Evolutionary conservation across 2,888 invertebrate species (phyloP).

Genomic region (Tribolium freemani): DNA sequence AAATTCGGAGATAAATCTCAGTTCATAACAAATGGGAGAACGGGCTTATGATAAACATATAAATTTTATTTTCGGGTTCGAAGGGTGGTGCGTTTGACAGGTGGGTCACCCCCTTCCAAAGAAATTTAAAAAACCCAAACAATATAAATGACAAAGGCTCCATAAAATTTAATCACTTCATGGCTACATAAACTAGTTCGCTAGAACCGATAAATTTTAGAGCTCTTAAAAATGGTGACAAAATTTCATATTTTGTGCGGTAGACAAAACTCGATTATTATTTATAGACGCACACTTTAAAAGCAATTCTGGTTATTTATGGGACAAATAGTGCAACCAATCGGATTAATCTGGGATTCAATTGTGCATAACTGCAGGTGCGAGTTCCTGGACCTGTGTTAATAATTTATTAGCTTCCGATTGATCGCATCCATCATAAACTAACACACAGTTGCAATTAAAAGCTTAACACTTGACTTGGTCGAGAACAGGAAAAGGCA

Average conservation of each 20-base stretch:
- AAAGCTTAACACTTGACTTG: slow-evolving; percentile 23
- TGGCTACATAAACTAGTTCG: no score
- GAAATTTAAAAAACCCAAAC: not conserved
- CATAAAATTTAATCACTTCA: not conserved
- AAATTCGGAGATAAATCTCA: not conserved
- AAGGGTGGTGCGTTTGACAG: not conserved
- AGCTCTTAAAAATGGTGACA: no score
- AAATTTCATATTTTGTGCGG: no score
- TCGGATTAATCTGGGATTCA: slow-evolving; percentile 7
- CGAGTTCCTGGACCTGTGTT: not conserved
- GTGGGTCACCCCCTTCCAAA: not conserved
- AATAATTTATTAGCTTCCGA: slow-evolving; percentile 9
- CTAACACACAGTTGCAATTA: slow-evolving; percentile 4
- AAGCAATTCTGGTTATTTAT: not conserved
- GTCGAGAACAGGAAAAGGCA: not conserved
- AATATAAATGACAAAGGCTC: not conserved
- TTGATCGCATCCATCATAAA: slow-evolving; percentile 3
- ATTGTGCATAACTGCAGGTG: slow-evolving; percentile 6
- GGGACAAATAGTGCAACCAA: not conserved
- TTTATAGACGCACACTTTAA: not conserved
- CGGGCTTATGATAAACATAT: slow-evolving; percentile 5
- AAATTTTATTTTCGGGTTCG: not conserved
- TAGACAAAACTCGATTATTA: not conserved
- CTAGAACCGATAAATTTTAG: no score
- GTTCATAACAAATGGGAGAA: not conserved